Base-by-base conservation (phyloP, 1,140 invertebrate genomes). In the Chlorops oryzae region DNA sequence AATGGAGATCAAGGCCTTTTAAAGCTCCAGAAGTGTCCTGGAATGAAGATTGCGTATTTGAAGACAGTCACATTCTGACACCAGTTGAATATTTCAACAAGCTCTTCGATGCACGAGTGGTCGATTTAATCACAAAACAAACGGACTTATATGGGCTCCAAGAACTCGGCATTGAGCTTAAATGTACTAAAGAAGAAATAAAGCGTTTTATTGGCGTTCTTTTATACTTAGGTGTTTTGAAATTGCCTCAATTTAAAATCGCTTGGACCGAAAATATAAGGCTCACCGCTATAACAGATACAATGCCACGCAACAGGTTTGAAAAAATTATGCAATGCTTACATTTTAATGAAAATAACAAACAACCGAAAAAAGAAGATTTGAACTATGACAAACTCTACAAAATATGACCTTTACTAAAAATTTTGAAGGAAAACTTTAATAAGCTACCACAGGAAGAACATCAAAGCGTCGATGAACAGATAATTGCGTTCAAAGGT, bases 391-490 rank as follows among this genome's bases (percentile, higher is more conserved):
- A 49, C 21, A 50, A 55, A 24, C 23, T 48, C 13, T 42, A 50
- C 27, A 50, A 54, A 22, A 50, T 47, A 47, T 45, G 39, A 12
- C 38, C 37, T 48, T 47, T 54, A 51, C 52, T 46, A 46, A n/a
- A 46, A 18, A 41, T 49, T 40, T 15, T 50, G 12, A 42, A 41
- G 28, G 27, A 54, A 54, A 49, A 25, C 42, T 54, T 54, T n/a
- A 34, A 41, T 45, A 50, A 42, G 32, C 41, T 54, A 50, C 38
- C 47, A 6, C 39, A 32, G 12, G 43, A 45, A 27, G 43, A 45
- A 28, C 45, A 22, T 20, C 25, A 41, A 37, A 52, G 43, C 37
- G 39, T 41, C 34, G 47, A 41, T 50, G 47, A 27, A 17, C 47
- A 50, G 42, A 41, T 50, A 12, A 51, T 51, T 51, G 27, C 41